These are phyloP conservation scores for Heterodera carotae DNA, from an alignment of 1,140 invertebrate species.

Conservation along the genomic window DNA sequence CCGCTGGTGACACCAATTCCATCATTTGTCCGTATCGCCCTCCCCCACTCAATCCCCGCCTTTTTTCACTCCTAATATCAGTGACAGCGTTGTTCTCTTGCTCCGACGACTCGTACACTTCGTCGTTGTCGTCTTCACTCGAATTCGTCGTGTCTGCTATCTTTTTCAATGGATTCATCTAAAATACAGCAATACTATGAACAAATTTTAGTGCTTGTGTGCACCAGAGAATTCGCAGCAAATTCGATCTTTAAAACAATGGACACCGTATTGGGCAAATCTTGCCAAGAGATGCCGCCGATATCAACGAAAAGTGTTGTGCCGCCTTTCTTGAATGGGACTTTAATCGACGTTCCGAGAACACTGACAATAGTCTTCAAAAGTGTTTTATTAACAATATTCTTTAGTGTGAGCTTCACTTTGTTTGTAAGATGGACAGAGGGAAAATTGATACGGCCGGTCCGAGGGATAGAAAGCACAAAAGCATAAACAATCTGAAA, in stretches of 20 bases:
- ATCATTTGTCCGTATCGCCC: constrained; percentile 5
- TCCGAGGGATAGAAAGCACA: constrained; percentile 30
- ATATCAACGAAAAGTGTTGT: constrained; percentile 33
- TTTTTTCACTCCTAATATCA: background rate
- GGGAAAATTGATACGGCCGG: constrained; percentile 37
- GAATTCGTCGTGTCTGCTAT: background rate
- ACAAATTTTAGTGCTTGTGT: background rate
- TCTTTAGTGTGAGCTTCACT: background rate
- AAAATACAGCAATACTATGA: background rate
- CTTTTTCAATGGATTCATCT: constrained; percentile 8
- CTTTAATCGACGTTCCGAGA: constrained; percentile 43
- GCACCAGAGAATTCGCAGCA: constrained; percentile 39
- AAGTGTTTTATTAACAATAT: constrained; percentile 20
- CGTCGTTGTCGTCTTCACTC: background rate
- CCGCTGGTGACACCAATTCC: constrained; percentile 3
- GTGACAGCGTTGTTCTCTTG: background rate
- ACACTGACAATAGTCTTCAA: constrained; percentile 45
- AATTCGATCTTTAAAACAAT: constrained; percentile 60
- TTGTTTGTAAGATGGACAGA: constrained; percentile 44
- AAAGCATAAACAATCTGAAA: constrained; percentile 45
- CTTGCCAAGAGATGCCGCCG: constrained; percentile 28
- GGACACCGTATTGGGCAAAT: constrained; percentile 42
- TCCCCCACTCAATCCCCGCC: background rate
- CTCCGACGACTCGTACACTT: background rate
- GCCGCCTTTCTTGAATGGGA: constrained; percentile 14